Evolutionary conservation across 2,113 vertebrate genomes (phyloP).

Genomic region (Ophiodon elongatus): DNA sequence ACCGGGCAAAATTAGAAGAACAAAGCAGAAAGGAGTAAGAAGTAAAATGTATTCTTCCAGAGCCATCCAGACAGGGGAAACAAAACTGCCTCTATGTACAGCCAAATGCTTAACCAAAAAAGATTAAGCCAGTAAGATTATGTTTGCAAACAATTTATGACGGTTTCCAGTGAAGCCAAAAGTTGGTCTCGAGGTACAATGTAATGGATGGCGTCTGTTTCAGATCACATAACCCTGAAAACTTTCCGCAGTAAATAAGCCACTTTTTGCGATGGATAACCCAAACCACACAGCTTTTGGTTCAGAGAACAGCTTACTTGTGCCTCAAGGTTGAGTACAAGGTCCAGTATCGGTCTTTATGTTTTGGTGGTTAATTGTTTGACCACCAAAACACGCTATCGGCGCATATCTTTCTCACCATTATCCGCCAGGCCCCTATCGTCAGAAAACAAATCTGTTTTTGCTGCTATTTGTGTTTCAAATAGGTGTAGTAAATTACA

Average conservation of each 20-base stretch:
- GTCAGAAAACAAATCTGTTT: background rate
- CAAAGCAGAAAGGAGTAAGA: conserved; percentile 63
- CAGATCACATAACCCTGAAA: conserved; percentile 1
- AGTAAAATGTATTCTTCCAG: conserved; percentile 53
- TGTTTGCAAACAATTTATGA: conserved; percentile 29
- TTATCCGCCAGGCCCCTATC: background rate
- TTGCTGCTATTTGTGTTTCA: background rate
- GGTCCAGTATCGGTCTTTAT: background rate
- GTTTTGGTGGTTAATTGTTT: background rate
- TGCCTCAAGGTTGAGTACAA: conserved; percentile 20
- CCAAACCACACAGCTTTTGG: conserved; percentile 3
- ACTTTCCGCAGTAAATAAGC: conserved; percentile 16
- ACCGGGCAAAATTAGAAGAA: conserved; percentile 72
- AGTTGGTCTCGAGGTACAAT: conserved; percentile 14
- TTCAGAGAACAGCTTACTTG: conserved; percentile 19
- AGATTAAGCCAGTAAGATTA: conserved; percentile 3
- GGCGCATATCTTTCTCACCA: background rate
- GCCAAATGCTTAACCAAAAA: conserved; percentile 1
- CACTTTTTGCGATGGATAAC: background rate
- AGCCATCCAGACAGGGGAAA: conserved; percentile 32
- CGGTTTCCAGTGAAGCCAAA: conserved; percentile 5
- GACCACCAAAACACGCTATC: background rate
- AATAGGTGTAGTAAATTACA: background rate
- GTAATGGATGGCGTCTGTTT: background rate
- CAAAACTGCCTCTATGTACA: conserved; percentile 20